Evolutionary conservation across 1,140 invertebrate genomes (phyloP).

Genomic region (Lepidurus apus): DNA sequence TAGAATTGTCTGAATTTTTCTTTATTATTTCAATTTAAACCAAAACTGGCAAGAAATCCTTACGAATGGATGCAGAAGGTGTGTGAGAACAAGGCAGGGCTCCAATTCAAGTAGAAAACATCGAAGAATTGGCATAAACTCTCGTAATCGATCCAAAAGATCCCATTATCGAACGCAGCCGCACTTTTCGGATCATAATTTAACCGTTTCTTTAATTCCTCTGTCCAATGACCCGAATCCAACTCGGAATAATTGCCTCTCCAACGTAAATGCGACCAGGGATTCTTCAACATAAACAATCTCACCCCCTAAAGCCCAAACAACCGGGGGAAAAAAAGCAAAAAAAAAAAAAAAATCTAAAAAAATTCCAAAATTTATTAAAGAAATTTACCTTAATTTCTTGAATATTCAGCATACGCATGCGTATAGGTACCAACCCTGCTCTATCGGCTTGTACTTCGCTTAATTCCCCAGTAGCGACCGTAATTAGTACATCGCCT

Average conservation of each 20-base stretch:
- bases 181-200: slow-evolving; percentile 84
- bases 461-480: slow-evolving; percentile 80
- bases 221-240: slow-evolving; percentile 73
- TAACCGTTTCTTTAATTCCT: slow-evolving; percentile 61
- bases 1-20: background rate
- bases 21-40: slow-evolving; percentile 26
- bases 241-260: slow-evolving; percentile 84
- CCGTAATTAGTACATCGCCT: slow-evolving; percentile 77
- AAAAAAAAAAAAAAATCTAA: background rate
- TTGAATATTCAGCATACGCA: slow-evolving; percentile 90
- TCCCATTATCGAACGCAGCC: slow-evolving; percentile 88
- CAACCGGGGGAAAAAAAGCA: background rate
- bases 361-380: background rate
- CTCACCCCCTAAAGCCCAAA: slow-evolving; percentile 61
- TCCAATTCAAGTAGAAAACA: slow-evolving; percentile 96
- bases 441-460: slow-evolving; percentile 76
- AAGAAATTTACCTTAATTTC: slow-evolving; percentile 56
- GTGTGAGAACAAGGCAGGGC: slow-evolving; percentile 79
- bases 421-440: slow-evolving; percentile 86
- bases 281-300: slow-evolving; percentile 88
- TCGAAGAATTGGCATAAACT: slow-evolving; percentile 87
- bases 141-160: slow-evolving; percentile 97
- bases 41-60: slow-evolving; percentile 42
- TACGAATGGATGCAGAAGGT: slow-evolving; percentile 91
- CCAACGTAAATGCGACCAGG: slow-evolving; percentile 95